Percentiles rank a stretch among this genome's conserved stretches.
phyloP scores from a whole-genome alignment of 92 coral and sea anemone genomes.

The Isaurus tuberculatus region DNA sequence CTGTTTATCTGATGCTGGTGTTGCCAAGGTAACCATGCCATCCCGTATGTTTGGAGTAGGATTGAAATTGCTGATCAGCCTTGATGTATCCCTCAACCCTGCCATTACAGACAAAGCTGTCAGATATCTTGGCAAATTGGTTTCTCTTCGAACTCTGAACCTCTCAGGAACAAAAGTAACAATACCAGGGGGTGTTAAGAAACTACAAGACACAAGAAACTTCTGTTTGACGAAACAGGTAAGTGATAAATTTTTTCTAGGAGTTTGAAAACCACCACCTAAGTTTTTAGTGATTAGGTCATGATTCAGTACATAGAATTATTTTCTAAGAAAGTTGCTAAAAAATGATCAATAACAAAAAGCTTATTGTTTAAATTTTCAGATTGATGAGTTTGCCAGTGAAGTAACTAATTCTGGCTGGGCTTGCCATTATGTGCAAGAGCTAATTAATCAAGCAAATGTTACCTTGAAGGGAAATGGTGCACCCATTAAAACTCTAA shows the following conservation, averaged over 20 bases:
- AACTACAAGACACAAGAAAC: constrained; percentile 55
- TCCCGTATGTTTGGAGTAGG: constrained; percentile 78
- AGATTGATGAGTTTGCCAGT: constrained; percentile 32
- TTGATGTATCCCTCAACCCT: constrained; percentile 86
- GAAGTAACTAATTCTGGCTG: constrained; percentile 16
- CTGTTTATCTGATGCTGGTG: constrained; percentile 80
- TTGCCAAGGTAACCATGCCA: constrained; percentile 78
- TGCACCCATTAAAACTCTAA: neutral
- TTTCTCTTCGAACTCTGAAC: constrained; percentile 76
- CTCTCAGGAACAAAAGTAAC: constrained; percentile 87
- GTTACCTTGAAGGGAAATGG: neutral
- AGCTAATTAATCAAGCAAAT: neutral
- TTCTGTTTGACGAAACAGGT: constrained; percentile 68
- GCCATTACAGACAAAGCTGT: constrained; percentile 65
- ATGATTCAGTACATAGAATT: too few relatives aligned
- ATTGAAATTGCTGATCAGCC: constrained; percentile 60
- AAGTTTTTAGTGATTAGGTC: too few relatives aligned
- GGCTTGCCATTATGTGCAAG: constrained; percentile 8
- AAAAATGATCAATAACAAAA: neutral
- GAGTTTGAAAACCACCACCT: neutral
- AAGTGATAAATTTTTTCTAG: constrained; percentile 22
- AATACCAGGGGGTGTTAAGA: constrained; percentile 57
- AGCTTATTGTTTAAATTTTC: neutral
- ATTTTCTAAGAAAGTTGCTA: too few relatives aligned
- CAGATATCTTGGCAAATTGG: constrained; percentile 63